phyloP scores from a whole-genome alignment of 2,113 vertebrate species.

The Epinephelus cyanopodus region DNA sequence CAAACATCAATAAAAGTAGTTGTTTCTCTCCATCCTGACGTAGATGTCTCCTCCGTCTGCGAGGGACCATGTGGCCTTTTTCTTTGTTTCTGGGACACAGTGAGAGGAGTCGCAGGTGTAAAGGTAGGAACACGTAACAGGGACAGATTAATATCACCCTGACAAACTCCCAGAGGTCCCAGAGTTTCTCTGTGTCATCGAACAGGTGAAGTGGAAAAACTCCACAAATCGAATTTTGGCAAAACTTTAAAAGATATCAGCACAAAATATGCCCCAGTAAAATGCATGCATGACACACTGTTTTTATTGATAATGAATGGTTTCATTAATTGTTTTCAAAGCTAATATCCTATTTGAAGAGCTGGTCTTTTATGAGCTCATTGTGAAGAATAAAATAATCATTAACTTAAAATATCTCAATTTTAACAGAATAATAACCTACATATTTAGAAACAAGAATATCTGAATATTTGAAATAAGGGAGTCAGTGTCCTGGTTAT shows the following conservation, averaged over 20 bases:
- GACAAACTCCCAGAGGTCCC: neutral
- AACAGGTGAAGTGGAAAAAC: neutral
- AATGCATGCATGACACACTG: neutral
- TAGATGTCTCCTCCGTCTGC: neutral
- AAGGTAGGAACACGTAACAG: neutral
- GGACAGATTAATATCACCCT: neutral
- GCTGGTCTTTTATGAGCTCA: neutral
- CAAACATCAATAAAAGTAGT: conserved; percentile 48
- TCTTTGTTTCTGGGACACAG: conserved; percentile 21
- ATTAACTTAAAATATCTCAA: no score
- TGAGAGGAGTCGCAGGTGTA: neutral
- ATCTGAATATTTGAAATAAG: no score
- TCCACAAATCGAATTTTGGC: neutral
- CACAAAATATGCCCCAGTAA: neutral
- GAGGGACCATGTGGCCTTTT: neutral
- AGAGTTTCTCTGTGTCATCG: neutral
- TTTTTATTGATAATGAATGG: no score
- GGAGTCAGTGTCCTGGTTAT: no score
- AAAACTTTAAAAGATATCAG: neutral
- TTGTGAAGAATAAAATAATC: no score
- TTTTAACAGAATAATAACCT: no score
- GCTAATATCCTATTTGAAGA: neutral
- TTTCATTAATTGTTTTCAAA: neutral
- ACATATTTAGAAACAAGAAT: no score
- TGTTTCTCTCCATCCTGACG: conserved; percentile 21